Evolutionary conservation across 2,113 vertebrate genomes (phyloP), one percentile per base, ranked within the genome.

Genomic region (Chloropsis cyanopogon): DNA sequence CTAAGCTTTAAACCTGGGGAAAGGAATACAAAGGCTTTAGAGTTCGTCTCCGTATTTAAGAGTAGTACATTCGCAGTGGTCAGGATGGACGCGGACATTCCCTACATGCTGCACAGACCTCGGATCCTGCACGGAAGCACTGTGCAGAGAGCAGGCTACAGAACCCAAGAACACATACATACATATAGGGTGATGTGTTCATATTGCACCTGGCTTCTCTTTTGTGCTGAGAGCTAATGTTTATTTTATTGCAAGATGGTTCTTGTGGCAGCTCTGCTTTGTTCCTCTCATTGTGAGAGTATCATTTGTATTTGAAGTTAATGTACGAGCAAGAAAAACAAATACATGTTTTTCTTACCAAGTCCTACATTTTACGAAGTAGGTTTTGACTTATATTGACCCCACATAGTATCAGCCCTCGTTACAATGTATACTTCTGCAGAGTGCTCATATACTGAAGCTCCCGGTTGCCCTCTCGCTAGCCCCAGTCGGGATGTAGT

Each of bases 281-380:
- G 33, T 81, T 87, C 49, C 24, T 78, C 20, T 70, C 24, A 2
- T 31, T 56, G 23, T 1, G 3, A 23, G 64, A 61, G 31, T 73
- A 10, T 61, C 1, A 0, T 37, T 76, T 71, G 3, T 57, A 24
- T 94, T 87, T 59, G n/a, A 75, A 76, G 41, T 47, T 76, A 35
- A 21, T 18, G 11, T 31, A 46, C 14, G 8, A 59, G 26, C 9
- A 28, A 71, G 50, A 16, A 53, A 94, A 69, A 61, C n/a, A 46
- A 68, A 63, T 14, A 10, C 0, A 0, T 15, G 6, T 1, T 82
- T 56, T 82, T 75, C 28, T 44, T 44, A 26, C 2, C 1, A 33
- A 44, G 44, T 26, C 10, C 2, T 14, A 6, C 4, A 0, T 50
- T 26, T 46, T 65, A 47, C 42, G 8, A 50, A 83, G 14, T 24